Evolutionary conservation across 2,113 vertebrate species (phyloP), one percentile per base, ranked within the genome.

Genomic region (Erythrocercus mccallii): DNA sequence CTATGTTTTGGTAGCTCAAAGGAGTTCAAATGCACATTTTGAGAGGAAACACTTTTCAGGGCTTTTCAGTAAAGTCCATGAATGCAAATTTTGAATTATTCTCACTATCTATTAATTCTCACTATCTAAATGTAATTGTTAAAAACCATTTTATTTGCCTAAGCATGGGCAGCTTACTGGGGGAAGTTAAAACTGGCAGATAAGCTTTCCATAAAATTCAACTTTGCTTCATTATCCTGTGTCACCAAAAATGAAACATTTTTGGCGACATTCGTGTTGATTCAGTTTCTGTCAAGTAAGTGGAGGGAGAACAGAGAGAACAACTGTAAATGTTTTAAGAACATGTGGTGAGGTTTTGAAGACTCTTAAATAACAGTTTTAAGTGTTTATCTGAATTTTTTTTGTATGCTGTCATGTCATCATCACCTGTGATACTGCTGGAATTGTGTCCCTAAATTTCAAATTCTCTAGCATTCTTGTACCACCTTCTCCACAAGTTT

Each of bases 271-370:
- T 80, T 83, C 61, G 7, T 61, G 27, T 86, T 80, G 44, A 51
- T 86, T 70, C 35, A n/a, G 9, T 81, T 92, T 84, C 51, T 93
- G n/a, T 84, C 68, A 58, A 40, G 23, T 73, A 35, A 70, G 12
- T 22, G 7, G 58, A 65, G 24, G 21, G 51, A 83, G 45, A 90
- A 69, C 40, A 82, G 91, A 78, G 42, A 33, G 77, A 91, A 73
- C 12, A 69, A 17, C 4, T 78, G 37, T 84, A 87, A 84, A 89
- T 92, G 56, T 89, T 96, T 89, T 47, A 70, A 86, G 88, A 94
- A 81, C 12, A 6, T 16, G 7, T 9, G 0, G 47, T 42, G 40
- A 93, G 64, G 25, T 91, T 94, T 68, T 91, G 83, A 94, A 79
- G 69, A 53, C 53, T 90, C 30, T 33, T 64, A 68, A 81, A 60